Base-by-base conservation (phyloP, 1,140 invertebrate genomes). In the Helicoverpa zea region DNA sequence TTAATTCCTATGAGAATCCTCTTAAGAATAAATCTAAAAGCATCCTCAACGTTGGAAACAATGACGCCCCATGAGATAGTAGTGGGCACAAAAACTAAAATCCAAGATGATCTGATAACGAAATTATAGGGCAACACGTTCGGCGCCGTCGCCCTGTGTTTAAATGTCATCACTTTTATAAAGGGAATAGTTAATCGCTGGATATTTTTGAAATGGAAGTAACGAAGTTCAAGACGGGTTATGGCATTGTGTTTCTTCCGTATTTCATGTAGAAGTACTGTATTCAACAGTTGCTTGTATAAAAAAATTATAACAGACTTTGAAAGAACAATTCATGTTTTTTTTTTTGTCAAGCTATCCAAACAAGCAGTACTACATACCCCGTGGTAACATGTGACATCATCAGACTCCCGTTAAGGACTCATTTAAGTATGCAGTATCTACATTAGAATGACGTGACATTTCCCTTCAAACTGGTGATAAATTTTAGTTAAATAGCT, bases 31-130 rank as follows among this genome's bases (percentile, higher is more conserved):
- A 43, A n/a, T 18, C 51, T 78, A 83, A 81, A 54, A 29, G 54
- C 59, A 77, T 63, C 64, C 72, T 18, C 63, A 84, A 54, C 73
- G 84, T 83, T 82, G 81, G 80, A 83, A 86, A 87, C 78, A 88
- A 89, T 81, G 82, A 77, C 79, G 83, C 66, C 74, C 70, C 82
- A 77, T 85, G 81, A 85, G 85, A 86, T 83, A 85, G 84, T 73
- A 74, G 78, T 72, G 70, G 66, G 80, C 73, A 85, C 81, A 87
- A 89, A 89, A 87, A 87, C 77, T 84, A 81, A 86, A 83, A 77
- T 82, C 73, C 87, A 81, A 87, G 88, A 89, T 89, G 82, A 77
- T 68, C 73, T 85, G 88, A 89, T 89, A 89, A 89, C 84, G 66
- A 87, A 89, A 89, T 89, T 87, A 88, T 85, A 87, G 87, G 79